Base-by-base conservation (phyloP, 2,888 invertebrate genomes). In the Diachrysia chrysitis region DNA sequence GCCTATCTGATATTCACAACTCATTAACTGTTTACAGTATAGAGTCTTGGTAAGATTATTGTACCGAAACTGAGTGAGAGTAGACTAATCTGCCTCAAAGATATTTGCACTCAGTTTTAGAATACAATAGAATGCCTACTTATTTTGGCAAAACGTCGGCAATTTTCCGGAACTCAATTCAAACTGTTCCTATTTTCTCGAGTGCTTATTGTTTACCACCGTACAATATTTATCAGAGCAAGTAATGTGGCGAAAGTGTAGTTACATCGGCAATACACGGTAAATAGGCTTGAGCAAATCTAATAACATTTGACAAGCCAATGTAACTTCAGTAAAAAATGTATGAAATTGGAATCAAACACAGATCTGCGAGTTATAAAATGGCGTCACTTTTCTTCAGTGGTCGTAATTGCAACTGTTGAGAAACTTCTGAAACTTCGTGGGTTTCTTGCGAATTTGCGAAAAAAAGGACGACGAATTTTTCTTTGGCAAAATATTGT, bases 191-290 rank as follows among this genome's bases (percentile, higher is more conserved):
- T 23, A 10, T 42, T 62, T 19, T 4, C 54, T 32, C 0, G 51
- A 16, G n/a, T 25, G 25, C 42, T 51, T 35, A 29, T 54, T 54
- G 16, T 54, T 66, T 14, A 25, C 46, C 29, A 25, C 35, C 29
- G 60, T 9, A 21, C 32, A 53, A 55, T 46, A 46, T 66, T 55
- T 57, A 54, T 56, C 23, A 53, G 56, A 73, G 21, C 46, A 46
- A 57, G 55, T 55, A 63, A 53, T 32, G 16, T 5, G 21, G 37
- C 17, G 55, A 78, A 63, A 69, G 48, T 53, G 46, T 57, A 29
- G 17, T 77, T 62, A 59, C 51, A 48, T 56, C 17, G 17, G 4
- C 10, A 48, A 16, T 25, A 19, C 29, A 66, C 21, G 58, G 54
- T 23, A 21, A 60, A 23, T 14, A 10, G 37, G 37, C 23, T 32